Conservation (phyloP, 2,797 vertebrate genomes). For the Telmatherina bonti region DNA sequence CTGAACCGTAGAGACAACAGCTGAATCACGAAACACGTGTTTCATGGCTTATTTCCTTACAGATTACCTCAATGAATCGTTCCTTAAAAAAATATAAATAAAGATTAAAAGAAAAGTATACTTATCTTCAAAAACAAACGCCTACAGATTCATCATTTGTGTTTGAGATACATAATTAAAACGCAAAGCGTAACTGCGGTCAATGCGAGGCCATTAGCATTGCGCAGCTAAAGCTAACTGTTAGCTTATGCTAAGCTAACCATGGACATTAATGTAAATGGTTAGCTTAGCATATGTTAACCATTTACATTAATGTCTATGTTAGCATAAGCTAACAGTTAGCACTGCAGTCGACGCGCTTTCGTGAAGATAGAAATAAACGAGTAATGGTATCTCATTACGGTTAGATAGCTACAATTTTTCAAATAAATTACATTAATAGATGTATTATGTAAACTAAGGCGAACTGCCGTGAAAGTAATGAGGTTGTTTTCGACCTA, state of each 20-base stretch:
- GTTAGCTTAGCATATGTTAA: no score
- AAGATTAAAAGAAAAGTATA: no score
- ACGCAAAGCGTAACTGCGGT: not conserved
- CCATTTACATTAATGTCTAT: no score
- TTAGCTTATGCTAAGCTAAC: no score
- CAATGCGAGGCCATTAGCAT: slow-evolving; percentile 29
- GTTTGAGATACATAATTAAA: not conserved
- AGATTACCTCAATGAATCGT: not conserved
- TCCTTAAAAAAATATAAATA: no score
- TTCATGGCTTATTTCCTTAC: not conserved
- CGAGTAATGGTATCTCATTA: accelerated
- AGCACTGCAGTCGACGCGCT: slow-evolving; percentile 32
- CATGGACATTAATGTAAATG: no score
- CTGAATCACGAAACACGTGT: slow-evolving; percentile 46
- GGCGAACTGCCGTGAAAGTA: accelerated
- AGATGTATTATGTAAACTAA: not conserved
- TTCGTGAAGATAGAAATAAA: not conserved
- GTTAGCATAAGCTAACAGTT: slow-evolving; percentile 39
- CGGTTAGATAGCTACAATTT: accelerated
- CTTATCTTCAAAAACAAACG: not conserved
- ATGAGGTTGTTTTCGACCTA: slow-evolving; percentile 41
- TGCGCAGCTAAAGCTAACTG: slow-evolving; percentile 26
- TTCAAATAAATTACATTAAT: accelerated
- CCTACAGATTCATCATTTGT: accelerated
- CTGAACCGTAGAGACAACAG: not conserved